Percentiles rank a stretch among this genome's conserved stretches.
These are phyloP conservation scores for Heliothis virescens DNA, from an alignment of 1,140 invertebrate genomes.

Conservation along the genomic window DNA sequence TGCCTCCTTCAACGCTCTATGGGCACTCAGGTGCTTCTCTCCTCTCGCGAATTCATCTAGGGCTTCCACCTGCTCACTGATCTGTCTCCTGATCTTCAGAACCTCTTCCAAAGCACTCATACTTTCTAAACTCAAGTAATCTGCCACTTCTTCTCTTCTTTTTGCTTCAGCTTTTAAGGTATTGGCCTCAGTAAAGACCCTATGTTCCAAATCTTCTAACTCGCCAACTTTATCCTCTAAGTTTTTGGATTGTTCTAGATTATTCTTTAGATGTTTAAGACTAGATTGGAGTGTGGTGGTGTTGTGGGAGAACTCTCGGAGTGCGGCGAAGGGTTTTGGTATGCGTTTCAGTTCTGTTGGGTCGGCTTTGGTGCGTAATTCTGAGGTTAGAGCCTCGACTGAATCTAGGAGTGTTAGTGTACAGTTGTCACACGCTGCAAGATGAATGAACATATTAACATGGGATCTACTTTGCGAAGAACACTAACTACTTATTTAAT, in stretches of 20 bases:
- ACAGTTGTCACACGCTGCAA: conserved; percentile 96
- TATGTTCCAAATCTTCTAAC: conserved; percentile 68
- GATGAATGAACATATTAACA: conserved; percentile 9
- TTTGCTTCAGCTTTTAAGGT: conserved; percentile 66
- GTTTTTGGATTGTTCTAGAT: conserved; percentile 62
- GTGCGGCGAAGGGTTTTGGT: conserved; percentile 90
- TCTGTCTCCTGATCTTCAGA: conserved; percentile 63
- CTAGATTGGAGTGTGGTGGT: conserved; percentile 61
- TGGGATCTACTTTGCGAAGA: too few relatives aligned
- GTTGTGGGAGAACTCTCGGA: conserved; percentile 83
- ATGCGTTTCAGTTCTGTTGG: conserved; percentile 88
- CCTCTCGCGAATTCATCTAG: conserved; percentile 87
- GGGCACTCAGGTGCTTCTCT: conserved; percentile 87
- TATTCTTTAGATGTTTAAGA: conserved; percentile 50
- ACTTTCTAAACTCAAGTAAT: conserved; percentile 75
- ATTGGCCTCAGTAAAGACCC: conserved; percentile 68
- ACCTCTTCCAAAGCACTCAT: conserved; percentile 78
- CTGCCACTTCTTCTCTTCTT: conserved; percentile 65
- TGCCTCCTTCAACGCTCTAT: conserved; percentile 87
- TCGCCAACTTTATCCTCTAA: conserved; percentile 57
- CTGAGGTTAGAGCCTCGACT: conserved; percentile 87
- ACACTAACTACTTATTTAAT: too few relatives aligned
- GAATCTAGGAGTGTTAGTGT: conserved; percentile 93
- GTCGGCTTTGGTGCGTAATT: conserved; percentile 85
- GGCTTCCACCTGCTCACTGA: conserved; percentile 75